Conservation (phyloP, 2,113 vertebrate genomes). For the Laticauda laticaudata region DNA sequence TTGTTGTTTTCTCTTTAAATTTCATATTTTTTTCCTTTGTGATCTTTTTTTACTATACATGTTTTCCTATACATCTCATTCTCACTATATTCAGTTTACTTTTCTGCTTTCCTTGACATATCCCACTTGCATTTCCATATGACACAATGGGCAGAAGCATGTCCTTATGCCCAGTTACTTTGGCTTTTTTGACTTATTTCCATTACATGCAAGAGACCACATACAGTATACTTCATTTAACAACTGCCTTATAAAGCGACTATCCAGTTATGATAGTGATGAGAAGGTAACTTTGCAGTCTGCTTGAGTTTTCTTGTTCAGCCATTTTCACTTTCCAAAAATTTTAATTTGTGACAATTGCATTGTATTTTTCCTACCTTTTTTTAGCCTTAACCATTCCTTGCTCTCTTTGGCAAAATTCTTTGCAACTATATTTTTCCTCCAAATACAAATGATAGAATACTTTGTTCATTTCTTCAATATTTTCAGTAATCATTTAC, state of each 20-base stretch:
- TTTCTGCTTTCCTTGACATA: neutral
- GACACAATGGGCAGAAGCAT: neutral
- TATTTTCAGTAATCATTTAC: neutral
- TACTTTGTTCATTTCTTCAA: neutral
- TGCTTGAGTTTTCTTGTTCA: neutral
- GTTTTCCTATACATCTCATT: neutral
- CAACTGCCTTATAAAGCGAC: neutral
- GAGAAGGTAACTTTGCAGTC: neutral
- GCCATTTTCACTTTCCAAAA: neutral
- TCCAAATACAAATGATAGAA: neutral
- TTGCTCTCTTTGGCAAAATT: neutral
- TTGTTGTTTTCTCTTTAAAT: neutral
- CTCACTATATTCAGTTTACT: neutral
- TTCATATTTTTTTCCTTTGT: neutral
- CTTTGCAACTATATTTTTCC: neutral
- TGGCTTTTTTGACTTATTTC: neutral
- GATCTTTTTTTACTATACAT: neutral
- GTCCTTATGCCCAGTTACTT: neutral
- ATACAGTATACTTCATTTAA: neutral
- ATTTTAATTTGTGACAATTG: neutral
- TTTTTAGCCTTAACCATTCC: neutral
- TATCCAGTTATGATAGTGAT: neutral
- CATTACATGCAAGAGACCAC: neutral
- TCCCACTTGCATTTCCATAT: neutral
- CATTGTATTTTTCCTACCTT: neutral